Percentiles rank a stretch among this genome's conserved stretches.
phyloP scores from a whole-genome alignment of 2,888 invertebrate species.

The Aricia artaxerxes region DNA sequence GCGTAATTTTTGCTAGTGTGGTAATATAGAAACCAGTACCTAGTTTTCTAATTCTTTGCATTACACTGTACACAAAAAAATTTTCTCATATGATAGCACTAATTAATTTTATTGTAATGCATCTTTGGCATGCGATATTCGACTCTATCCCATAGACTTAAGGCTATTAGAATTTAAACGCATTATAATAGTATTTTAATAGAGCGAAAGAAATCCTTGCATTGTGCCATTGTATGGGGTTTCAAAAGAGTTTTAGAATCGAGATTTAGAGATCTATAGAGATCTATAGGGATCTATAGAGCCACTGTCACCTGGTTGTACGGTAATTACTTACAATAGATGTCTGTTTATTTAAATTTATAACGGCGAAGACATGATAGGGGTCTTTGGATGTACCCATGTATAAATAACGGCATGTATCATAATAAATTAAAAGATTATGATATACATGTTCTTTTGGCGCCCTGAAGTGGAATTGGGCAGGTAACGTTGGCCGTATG shows the following conservation, averaged over 20 bases:
- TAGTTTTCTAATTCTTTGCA: background rate
- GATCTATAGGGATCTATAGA: slow-evolving; percentile 34
- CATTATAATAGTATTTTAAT: slow-evolving; percentile 71
- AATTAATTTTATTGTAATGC: slow-evolving; percentile 5
- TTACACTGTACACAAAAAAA: background rate
- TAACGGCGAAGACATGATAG: slow-evolving; percentile 26
- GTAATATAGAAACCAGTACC: background rate
- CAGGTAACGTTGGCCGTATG: too few relatives aligned
- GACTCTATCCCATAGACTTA: background rate
- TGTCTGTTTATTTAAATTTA: slow-evolving; percentile 30
- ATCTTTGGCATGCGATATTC: background rate
- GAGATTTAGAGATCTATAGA: slow-evolving; percentile 34
- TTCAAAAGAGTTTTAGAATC: slow-evolving; percentile 58
- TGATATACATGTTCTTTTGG: background rate
- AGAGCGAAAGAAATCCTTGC: slow-evolving; percentile 73
- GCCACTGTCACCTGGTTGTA: slow-evolving; percentile 49
- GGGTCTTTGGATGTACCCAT: background rate
- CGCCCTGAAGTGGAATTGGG: too few relatives aligned
- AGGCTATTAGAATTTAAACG: slow-evolving; percentile 20
- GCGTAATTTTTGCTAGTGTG: background rate
- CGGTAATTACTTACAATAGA: slow-evolving; percentile 14
- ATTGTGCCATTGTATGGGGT: slow-evolving; percentile 69
- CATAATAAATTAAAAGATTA: background rate
- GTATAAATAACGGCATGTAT: background rate
- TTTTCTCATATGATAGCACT: background rate